Percentiles rank a stretch among this genome's conserved stretches.
Conservation (phyloP, 2,113 vertebrate species). For the Lucifuga dentata region DNA sequence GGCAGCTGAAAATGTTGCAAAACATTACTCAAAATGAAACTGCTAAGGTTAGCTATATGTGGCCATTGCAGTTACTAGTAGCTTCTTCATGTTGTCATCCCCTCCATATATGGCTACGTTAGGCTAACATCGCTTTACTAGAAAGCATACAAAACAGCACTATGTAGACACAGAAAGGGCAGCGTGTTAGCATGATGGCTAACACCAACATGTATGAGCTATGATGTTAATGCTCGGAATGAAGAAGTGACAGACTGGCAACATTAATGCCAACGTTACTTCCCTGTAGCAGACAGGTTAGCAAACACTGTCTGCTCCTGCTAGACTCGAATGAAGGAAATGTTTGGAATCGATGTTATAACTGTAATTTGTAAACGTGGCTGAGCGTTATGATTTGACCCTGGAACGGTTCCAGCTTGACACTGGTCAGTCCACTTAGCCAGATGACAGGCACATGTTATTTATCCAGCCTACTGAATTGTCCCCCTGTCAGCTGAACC, state of each 20-base stretch:
- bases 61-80: conserved; percentile 29
- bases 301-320: conserved; percentile 19
- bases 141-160: not conserved
- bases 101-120: conserved; percentile 45
- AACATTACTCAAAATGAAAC: not conserved
- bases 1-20: not conserved
- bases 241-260: not conserved
- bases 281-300: not conserved
- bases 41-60: conserved; percentile 17
- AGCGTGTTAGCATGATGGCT: conserved; percentile 11
- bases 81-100: conserved; percentile 54
- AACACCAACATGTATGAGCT: not conserved
- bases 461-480: conserved; percentile 9
- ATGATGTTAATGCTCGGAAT: not conserved
- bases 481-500: conserved; percentile 34
- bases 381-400: conserved; percentile 30
- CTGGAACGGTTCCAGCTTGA: conserved; percentile 8
- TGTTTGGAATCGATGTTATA: conserved; percentile 1
- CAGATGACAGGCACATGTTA: conserved; percentile 25
- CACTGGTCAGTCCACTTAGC: not conserved
- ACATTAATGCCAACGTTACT: not conserved
- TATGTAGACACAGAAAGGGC: not conserved
- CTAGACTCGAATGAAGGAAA: not conserved
- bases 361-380: conserved; percentile 57
- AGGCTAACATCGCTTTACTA: conserved; percentile 7